These are phyloP conservation scores for Rosalia funebris DNA, from an alignment of 2,888 invertebrate species.

Conservation along the genomic window DNA sequence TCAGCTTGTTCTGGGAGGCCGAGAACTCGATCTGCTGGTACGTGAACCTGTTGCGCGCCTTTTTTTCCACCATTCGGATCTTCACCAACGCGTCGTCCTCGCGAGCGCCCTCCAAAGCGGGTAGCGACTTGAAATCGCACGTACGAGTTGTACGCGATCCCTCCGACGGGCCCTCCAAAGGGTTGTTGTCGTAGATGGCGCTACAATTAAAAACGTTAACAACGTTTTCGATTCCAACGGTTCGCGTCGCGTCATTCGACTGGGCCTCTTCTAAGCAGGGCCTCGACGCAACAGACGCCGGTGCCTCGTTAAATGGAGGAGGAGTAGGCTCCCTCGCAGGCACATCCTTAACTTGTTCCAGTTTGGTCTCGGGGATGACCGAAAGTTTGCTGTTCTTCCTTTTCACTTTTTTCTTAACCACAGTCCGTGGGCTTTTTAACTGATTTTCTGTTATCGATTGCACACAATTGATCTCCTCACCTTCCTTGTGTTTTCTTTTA, in stretches of 20 bases:
- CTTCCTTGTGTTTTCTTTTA: neutral
- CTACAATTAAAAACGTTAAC: neutral
- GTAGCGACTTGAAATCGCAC: no score
- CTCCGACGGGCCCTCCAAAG: no score
- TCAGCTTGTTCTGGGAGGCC: conserved; percentile 41
- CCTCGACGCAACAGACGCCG: no score
- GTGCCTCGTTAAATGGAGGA: no score
- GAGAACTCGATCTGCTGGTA: conserved; percentile 41
- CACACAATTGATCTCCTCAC: neutral
- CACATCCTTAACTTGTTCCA: conserved; percentile 20
- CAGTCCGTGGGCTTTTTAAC: no score
- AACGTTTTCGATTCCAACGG: neutral
- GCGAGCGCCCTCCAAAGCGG: no score
- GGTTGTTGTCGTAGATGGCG: neutral
- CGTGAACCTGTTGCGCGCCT: conserved; percentile 33
- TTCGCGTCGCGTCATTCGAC: no score
- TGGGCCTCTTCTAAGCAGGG: no score
- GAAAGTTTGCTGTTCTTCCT: conserved; percentile 34
- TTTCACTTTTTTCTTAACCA: conserved; percentile 27
- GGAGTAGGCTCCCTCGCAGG: neutral
- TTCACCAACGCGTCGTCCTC: conserved; percentile 27
- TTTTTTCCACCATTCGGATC: conserved; percentile 41
- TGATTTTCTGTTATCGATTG: neutral
- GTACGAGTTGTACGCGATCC: no score
- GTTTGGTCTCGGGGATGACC: conserved; percentile 35